Evolutionary conservation across 2,113 vertebrate genomes (phyloP), one percentile per base, ranked within the genome.

Genomic region (Struthidea cinerea): DNA sequence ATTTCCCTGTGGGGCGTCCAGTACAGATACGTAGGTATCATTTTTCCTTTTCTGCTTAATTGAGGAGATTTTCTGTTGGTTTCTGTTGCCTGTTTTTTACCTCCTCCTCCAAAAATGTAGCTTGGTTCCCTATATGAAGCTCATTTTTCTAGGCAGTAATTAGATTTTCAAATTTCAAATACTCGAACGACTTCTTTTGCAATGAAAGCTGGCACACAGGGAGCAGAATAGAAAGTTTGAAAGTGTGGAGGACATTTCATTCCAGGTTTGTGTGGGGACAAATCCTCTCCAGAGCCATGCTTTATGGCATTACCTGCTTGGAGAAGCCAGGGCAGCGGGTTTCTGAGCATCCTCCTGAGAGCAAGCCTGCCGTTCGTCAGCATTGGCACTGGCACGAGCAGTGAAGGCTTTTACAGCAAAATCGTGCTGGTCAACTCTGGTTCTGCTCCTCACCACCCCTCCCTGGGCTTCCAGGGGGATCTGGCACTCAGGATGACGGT

Each of bases 401-500:
- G 60, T 13, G 91, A 96, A 96, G 93, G 90, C 82, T 95, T 91
- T 90, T 97, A 90, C 91, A 95, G 95, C 90, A 95, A 90, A 92
- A 55, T 47, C 4, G 2, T 3, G 3, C 96, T 47, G 95, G 96
- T 97, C 96, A 87, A 0, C 95, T 96, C 59, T 88, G 75, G 55
- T 97, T 96, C 87, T 94, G 60, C 95, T 95, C 88, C 84, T 96
- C n/a, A 8, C 59, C 70, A 75, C 87, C 87, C 86, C 23, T 46
- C 78, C 84, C 73, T 64, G 64, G 67, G 80, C 94, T 98, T 97
- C 94, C 91, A 61, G 87, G 90, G 93, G 78, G 97, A 96, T 97
- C 95, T 97, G 94, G 97, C 98, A 97, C 94, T 98, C 97, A 97
- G 97, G 94, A 96, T 98, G 97, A 98, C 3, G 28, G 90, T 97